These are phyloP conservation scores for Sylvia borin DNA, from an alignment of 2,797 vertebrate species.

Conservation along the genomic window DNA sequence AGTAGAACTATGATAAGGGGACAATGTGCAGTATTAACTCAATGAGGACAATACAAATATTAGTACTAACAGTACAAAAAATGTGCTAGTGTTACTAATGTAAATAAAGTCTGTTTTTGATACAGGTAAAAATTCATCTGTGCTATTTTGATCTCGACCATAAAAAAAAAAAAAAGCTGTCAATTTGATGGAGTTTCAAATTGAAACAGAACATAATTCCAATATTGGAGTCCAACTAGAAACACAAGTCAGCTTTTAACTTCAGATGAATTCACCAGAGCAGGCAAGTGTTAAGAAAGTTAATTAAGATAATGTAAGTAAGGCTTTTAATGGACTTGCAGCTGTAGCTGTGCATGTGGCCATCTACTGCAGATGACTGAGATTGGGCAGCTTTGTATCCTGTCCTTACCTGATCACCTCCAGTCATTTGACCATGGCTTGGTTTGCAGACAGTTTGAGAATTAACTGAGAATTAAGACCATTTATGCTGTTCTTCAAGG, in stretches of 20 bases:
- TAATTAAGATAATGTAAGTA: neutral
- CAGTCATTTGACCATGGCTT: rapidly evolving
- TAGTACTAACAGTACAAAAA: neutral
- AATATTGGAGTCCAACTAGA: neutral
- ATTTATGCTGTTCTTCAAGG: neutral
- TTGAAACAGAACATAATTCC: neutral
- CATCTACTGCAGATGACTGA: neutral
- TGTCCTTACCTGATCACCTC: neutral
- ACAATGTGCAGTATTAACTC: neutral
- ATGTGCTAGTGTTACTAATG: neutral
- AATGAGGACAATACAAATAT: neutral
- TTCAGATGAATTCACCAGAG: neutral
- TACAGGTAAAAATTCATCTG: neutral
- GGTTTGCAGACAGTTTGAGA: neutral
- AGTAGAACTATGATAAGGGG: neutral
- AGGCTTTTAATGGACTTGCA: neutral
- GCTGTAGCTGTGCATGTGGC: neutral
- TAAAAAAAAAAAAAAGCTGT: neutral
- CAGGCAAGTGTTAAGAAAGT: neutral
- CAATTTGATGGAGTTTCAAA: neutral
- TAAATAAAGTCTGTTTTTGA: neutral
- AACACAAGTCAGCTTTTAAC: neutral
- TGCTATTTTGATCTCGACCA: neutral
- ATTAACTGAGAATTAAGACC: neutral
- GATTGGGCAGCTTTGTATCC: neutral